phyloP scores from a whole-genome alignment of 2,888 invertebrate genomes.

The Synergus laeviventris region DNA sequence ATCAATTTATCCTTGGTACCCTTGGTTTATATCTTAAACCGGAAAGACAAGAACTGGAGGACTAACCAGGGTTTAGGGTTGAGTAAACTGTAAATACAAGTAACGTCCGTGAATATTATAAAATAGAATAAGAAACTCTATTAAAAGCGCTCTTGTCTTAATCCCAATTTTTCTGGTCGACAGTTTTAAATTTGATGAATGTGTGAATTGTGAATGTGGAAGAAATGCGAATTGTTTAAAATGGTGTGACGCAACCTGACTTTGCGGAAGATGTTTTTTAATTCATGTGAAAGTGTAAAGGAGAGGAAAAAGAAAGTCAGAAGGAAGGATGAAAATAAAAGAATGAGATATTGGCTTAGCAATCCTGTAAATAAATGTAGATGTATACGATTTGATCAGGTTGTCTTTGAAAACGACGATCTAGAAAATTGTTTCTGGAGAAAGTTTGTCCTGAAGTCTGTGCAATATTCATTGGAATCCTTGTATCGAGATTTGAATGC shows the following conservation, averaged over 20 bases:
- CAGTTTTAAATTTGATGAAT: background rate
- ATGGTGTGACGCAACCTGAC: background rate
- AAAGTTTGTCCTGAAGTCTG: background rate
- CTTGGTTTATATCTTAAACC: conserved; percentile 16
- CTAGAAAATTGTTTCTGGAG: conserved; percentile 11
- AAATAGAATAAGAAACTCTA: conserved; percentile 14
- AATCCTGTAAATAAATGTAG: conserved; percentile 55
- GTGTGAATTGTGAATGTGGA: background rate
- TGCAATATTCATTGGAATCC: background rate
- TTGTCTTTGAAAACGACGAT: background rate
- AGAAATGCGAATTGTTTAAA: background rate
- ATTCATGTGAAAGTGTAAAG: conserved; percentile 5
- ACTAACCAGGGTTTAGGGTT: conserved; percentile 75
- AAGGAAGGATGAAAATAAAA: conserved; percentile 5
- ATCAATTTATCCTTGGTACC: conserved; percentile 20
- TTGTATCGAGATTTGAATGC: conserved; percentile 40
- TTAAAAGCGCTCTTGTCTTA: conserved; percentile 18
- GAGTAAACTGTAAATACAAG: conserved; percentile 65
- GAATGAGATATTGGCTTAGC: background rate
- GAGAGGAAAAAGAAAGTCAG: background rate
- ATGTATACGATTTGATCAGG: conserved; percentile 53
- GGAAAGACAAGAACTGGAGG: conserved; percentile 67
- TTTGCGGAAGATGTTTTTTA: background rate
- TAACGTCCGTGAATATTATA: background rate
- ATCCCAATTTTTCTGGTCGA: background rate